Percentiles rank a stretch among this genome's conserved stretches.
Conservation (phyloP, 1,140 invertebrate species). For the Drosophila ogumai region DNA sequence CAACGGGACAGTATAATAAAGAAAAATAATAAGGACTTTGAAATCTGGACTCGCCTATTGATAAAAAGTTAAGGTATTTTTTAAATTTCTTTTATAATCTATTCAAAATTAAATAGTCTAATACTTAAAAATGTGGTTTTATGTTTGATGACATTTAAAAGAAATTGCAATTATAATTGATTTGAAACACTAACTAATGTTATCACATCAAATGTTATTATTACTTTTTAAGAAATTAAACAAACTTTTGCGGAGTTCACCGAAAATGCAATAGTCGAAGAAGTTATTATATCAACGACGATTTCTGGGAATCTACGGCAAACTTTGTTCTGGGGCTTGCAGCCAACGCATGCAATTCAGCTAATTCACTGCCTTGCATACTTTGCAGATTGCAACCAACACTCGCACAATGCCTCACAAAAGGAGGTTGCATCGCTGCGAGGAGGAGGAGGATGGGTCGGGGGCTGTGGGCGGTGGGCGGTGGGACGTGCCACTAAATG, state of each 20-base stretch:
- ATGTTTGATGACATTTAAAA: not conserved
- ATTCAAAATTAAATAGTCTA: too few relatives aligned
- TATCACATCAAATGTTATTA: not conserved
- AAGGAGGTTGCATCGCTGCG: conserved; percentile 26
- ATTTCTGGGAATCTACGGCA: not conserved
- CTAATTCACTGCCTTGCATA: conserved; percentile 22
- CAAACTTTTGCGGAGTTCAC: not conserved
- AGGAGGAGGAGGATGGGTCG: not conserved
- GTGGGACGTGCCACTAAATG: conserved; percentile 63
- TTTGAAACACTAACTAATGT: not conserved
- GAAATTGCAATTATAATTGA: not conserved
- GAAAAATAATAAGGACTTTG: not conserved
- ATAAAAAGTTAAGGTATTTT: not conserved
- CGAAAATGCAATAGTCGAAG: conserved; percentile 1
- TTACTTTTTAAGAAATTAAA: conserved; percentile 4
- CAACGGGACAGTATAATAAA: not conserved
- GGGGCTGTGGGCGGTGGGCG: conserved; percentile 12
- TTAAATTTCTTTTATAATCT: too few relatives aligned
- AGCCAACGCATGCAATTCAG: conserved; percentile 4
- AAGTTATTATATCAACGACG: not conserved
- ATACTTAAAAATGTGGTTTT: not conserved
- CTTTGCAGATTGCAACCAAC: conserved; percentile 15
- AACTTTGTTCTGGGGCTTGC: not conserved
- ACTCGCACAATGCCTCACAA: conserved; percentile 54
- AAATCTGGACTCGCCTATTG: not conserved